A percentile compares a stretch with the other conserved stretches of the same genome.
phyloP scores from a whole-genome alignment of 2,888 invertebrate species.

The Pammene fasciana region DNA sequence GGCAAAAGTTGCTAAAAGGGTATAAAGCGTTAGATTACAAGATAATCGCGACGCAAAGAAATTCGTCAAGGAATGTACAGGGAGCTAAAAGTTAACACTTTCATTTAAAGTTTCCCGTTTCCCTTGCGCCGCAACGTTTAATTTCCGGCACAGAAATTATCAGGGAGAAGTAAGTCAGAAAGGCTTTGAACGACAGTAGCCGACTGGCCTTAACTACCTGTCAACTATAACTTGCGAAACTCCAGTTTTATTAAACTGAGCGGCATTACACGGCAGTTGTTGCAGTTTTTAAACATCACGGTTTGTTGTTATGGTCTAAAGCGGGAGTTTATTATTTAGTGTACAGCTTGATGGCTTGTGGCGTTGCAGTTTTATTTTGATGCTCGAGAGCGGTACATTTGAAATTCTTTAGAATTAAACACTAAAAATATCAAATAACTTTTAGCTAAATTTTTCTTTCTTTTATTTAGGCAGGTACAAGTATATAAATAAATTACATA shows the following conservation, averaged over 20 bases:
- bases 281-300: constrained; percentile 36
- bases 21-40: constrained; percentile 59
- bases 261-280: constrained; percentile 33
- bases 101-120: constrained; percentile 74
- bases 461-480: too few relatives aligned
- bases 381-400: background rate
- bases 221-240: constrained; percentile 51
- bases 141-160: constrained; percentile 75
- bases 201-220: constrained; percentile 49
- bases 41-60: constrained; percentile 60
- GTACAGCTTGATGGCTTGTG: constrained; percentile 25
- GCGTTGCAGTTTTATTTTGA: constrained; percentile 16
- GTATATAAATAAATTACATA: too few relatives aligned
- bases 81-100: constrained; percentile 66
- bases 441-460: too few relatives aligned
- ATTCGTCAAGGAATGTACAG: constrained; percentile 64
- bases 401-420: too few relatives aligned
- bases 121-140: constrained; percentile 70
- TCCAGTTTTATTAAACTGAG: constrained; percentile 38
- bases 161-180: constrained; percentile 65
- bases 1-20: constrained; percentile 47
- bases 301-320: constrained; percentile 21
- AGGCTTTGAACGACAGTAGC: constrained; percentile 56
- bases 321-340: constrained; percentile 32
- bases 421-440: too few relatives aligned